Base-by-base conservation (phyloP, 1,140 invertebrate genomes). In the Drosophila repleta region DNA sequence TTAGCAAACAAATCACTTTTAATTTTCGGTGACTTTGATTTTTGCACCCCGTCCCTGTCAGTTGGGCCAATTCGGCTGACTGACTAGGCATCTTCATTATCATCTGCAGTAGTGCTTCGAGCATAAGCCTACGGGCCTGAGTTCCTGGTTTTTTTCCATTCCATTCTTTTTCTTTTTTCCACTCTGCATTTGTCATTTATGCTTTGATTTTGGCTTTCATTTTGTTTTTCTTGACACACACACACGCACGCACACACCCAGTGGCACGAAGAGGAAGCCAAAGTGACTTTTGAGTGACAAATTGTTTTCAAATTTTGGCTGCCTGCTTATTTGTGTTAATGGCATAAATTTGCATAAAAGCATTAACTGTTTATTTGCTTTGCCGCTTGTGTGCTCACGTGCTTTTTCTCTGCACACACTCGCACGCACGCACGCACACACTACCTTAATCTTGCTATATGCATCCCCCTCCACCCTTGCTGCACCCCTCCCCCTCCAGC, bases 331-430 rank as follows among this genome's bases (percentile, higher is more conserved):
- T 87, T 85, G 82, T 87, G 83, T 89, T 88, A 88, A 88, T 88
- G 83, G 83, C 84, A 88, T 88, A 88, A 88, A 88, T 88, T 88
- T 88, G 84, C 83, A 88, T 88, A 88, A 88, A 88, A 88, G 79
- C 83, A 88, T 88, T 88, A 88, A 88, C 83, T 88, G 83, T 88
- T 88, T 88, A 88, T 88, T 88, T 88, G 79, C 73, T 79, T 89
- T 88, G 62, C 83, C 68, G 82, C 79, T 81, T 78, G 67, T 76
- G 56, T 60, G 76, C 39, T 48, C 43, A 52, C 49, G 49, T 56
- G n/a, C 11, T 20, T 8, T 32, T 15, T 21, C 37, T 41, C 29
- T 13, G 13, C 21, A 20, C 8, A 45, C 41, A 7, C 35, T 52
- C 18, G 15, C n/a, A 49, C 49, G 5, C 49, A 32, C 17, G 35